Percentiles rank a stretch among this genome's conserved stretches.
Conservation (phyloP, 2,888 invertebrate species). For the Acleris holmiana region DNA sequence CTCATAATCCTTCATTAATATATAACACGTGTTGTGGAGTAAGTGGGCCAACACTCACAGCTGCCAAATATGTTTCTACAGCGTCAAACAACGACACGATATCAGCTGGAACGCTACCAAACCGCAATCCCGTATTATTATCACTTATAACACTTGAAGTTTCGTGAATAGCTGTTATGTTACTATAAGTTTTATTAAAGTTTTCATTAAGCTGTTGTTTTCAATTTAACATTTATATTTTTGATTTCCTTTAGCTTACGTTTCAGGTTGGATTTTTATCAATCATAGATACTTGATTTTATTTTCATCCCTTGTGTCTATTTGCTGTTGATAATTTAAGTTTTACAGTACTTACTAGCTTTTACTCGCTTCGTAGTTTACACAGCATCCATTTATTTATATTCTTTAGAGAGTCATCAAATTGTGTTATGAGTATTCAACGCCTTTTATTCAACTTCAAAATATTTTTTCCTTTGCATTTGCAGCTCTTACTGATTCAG, state of each 20-base stretch:
- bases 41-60: conserved; percentile 59
- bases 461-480: too few relatives aligned
- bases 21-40: conserved; percentile 56
- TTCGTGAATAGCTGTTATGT: conserved; percentile 3
- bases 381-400: too few relatives aligned
- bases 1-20: conserved; percentile 35
- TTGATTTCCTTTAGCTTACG: not conserved
- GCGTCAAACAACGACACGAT: conserved; percentile 43
- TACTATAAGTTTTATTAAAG: not conserved
- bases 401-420: too few relatives aligned
- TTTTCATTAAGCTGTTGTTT: not conserved
- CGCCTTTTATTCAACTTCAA: too few relatives aligned
- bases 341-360: too few relatives aligned
- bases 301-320: too few relatives aligned
- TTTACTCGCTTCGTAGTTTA: too few relatives aligned
- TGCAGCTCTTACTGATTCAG: too few relatives aligned
- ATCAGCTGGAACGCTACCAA: conserved; percentile 41
- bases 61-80: conserved; percentile 62
- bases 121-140: conserved; percentile 13
- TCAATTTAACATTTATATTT: not conserved
- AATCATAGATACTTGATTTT: not conserved
- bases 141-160: conserved; percentile 21
- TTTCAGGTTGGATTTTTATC: not conserved
- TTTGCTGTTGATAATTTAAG: too few relatives aligned
- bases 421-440: too few relatives aligned